Evolutionary conservation across 1,140 invertebrate genomes (phyloP), one percentile per base, ranked within the genome.

Genomic region (Lordiphosa collinella): DNA sequence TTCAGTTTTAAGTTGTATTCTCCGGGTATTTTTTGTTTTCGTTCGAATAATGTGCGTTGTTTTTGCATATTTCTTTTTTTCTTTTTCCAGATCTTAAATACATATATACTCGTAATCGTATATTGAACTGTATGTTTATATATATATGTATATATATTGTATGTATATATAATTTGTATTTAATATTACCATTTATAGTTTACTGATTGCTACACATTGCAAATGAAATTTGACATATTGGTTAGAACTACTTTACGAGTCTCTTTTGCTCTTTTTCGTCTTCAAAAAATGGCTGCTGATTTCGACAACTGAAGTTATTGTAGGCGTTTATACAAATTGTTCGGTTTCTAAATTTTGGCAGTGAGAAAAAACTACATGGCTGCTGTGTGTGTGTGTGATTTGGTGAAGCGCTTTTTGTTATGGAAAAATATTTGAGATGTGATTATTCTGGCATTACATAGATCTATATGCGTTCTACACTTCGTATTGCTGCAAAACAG

Each of bases 131-230:
- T 22, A 43, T 56, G 41, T 35, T 60, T 66, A 37, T 38, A 16
- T 64, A 41, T 52, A 53, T 47, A 49, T 54, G 44, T 55, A 37
- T 82, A 75, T 62, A 59, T 65, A 65, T 61, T 34, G 60, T 79
- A 70, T 52, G 60, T 80, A 80, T 12, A 44, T 44, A 31, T 44
- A 44, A 13, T 31, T 44, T 44, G 22, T 44, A 29, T 43, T 74
- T 68, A 52, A 46, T 56, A n/a, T 64, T 64, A 43, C 49, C 35
- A 48, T 80, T 69, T 63, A 38, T 49, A 52, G 25, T 40, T 76
- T 76, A 72, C 67, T 84, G 78, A 82, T 82, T 84, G 76, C 76
- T 82, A 82, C 71, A 63, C 37, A 68, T 82, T 80, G 78, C 76
- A 82, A 82, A 84, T 58, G 44, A 84, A 84, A 61, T 75, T 68